Base-by-base conservation (phyloP, 2,113 vertebrate species). In the Oreochromis tanganicae region DNA sequence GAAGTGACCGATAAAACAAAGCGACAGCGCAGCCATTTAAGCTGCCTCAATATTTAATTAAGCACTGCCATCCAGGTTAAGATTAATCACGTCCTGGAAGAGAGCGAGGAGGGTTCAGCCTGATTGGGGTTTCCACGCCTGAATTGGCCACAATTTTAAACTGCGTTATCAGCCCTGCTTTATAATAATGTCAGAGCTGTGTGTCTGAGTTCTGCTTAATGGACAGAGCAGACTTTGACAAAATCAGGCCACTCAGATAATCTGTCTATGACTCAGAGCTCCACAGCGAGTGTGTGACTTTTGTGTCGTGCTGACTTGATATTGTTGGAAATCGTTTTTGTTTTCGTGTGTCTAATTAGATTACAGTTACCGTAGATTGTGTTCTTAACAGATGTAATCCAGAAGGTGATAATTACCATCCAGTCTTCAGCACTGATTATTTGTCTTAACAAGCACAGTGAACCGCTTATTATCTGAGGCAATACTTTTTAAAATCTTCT, bases 21-120 rank as follows among this genome's bases (percentile, higher is more conserved):
- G 81, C 7, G 84, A 80, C 48, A 11, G 83, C 14, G 7, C 29
- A 48, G 86, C 79, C 84, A 83, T 94, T 93, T 92, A 94, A 91
- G 83, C 43, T 82, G 83, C 90, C 83, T 93, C 82, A 87, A 80
- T 93, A 90, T 94, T 96, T 95, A 95, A 96, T 95, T 92, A 95
- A 89, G 54, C 73, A 63, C 48, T 75, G 83, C 50, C 93, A 79
- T 85, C 79, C 78, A 90, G 92, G 93, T 95, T 90, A 61, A 90
- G 80, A 93, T 90, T 87, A 94, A 95, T 94, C 90, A 91, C 27
- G 32, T 91, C 80, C 90, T 84, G 56, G 71, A 91, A 86, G 61
- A 56, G 57, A 85, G 85, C 16, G 43, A 80, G 43, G 54, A 63
- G 43, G 21, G 5, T 75, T 84, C 79, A 52, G n/a, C 63, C 82